These are phyloP conservation scores for Pseudanteris insignis DNA, from an alignment of 2,888 invertebrate species.

Conservation along the genomic window DNA sequence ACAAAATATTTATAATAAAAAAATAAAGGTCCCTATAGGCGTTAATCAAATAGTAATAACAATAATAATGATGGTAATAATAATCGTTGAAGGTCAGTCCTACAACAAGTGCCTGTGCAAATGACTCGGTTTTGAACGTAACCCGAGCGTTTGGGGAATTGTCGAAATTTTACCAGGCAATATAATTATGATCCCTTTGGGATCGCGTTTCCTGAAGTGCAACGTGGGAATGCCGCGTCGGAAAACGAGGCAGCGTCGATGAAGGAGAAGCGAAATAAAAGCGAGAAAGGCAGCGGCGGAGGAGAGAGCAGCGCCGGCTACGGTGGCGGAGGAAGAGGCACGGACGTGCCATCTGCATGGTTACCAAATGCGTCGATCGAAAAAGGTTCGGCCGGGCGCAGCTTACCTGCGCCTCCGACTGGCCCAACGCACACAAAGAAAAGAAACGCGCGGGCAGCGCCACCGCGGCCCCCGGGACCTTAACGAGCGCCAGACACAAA, in stretches of 20 bases:
- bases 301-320: conserved; percentile 17
- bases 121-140: too few relatives aligned
- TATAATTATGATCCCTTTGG: conserved; percentile 6
- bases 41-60: too few relatives aligned
- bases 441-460: conserved; percentile 27
- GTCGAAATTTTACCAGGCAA: too few relatives aligned
- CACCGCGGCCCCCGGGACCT: conserved; percentile 32
- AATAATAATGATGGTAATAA: too few relatives aligned
- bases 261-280: conserved; percentile 10
- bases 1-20: too few relatives aligned
- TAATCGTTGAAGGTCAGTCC: too few relatives aligned
- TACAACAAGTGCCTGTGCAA: too few relatives aligned
- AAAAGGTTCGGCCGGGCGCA: conserved; percentile 30
- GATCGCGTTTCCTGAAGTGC: conserved; percentile 1
- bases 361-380: conserved; percentile 44
- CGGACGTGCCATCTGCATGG: conserved; percentile 43
- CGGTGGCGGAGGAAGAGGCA: conserved; percentile 12
- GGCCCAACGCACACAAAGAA: conserved; percentile 34
- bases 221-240: conserved; percentile 16
- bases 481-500: conserved; percentile 36
- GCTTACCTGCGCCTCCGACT: too few relatives aligned
- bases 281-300: conserved; percentile 14
- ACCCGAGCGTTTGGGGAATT: too few relatives aligned
- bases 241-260: conserved; percentile 2
- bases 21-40: too few relatives aligned